Base-by-base conservation (phyloP, 2,113 vertebrate genomes). In the Acanthisitta chloris region DNA sequence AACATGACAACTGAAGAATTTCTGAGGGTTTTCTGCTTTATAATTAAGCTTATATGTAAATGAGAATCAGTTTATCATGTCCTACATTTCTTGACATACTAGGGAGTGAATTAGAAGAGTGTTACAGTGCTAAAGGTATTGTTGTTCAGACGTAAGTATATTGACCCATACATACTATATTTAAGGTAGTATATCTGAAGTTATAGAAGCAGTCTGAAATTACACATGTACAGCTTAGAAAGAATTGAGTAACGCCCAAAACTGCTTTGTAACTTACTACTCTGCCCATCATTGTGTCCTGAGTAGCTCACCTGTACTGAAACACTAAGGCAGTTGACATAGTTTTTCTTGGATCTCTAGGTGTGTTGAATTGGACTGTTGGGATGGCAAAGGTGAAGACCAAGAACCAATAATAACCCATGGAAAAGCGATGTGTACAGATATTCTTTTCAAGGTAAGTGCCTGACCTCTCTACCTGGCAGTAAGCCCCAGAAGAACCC, bases 401-500 rank as follows among this genome's bases (percentile, higher is more conserved):
- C 99, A 99, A 91, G 99, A 99, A 64, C 99, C 99, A 2, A 99
- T 99, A 96, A 99, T 99, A 95, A 99, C 99, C 4, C 99, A 99
- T 8, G 99, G 99, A 34, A 99, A 99, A 97, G 99, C 99, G 58
- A 99, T 99, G 99, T 99, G 99, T 95, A 99, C 99, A n/a, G 99
- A 99, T 87, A 99, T 99, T 92, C 98, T 99, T 77, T 99, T 99
- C 96, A 99, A 99, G 98, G 99, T 99, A 92, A 96, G 33, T 78
- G 69, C 62, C 24, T 82, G 43, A 58, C 25, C 55, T 55, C n/a
- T 59, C 3, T 24, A 26, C 12, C 23, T 49, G 54, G 15, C 28
- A 62, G 42, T 43, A 59, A 26, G 26, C 17, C 36, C 40, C 48
- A 64, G 36, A 20, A 43, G 48, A 58, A 78, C 12, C 28, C 52